These are phyloP conservation scores for Takifugu ocellatus DNA, from an alignment of 2,797 vertebrate genomes.

Conservation along the genomic window DNA sequence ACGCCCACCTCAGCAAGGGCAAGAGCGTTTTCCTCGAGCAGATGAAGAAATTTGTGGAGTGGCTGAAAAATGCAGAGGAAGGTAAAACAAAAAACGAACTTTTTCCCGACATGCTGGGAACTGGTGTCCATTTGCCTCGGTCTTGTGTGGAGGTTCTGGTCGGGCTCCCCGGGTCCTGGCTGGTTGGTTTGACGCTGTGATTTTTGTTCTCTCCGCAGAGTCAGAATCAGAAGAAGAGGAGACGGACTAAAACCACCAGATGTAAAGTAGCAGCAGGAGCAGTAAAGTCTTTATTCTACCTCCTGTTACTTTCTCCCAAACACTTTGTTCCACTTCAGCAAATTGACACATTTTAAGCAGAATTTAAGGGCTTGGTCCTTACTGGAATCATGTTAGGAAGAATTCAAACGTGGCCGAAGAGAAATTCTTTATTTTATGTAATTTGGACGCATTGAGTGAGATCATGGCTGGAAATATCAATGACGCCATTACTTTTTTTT, in stretches of 20 bases:
- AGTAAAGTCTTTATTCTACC: constrained; percentile 79
- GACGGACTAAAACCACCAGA: constrained; percentile 82
- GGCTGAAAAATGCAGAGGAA: constrained; percentile 97
- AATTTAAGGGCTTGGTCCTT: constrained; percentile 68
- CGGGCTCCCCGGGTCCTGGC: too few relatives aligned
- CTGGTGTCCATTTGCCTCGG: too few relatives aligned
- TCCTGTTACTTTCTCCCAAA: constrained; percentile 77
- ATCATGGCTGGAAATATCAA: too few relatives aligned
- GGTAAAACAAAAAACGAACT: constrained; percentile 63
- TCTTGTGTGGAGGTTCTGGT: neutral
- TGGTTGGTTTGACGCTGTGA: too few relatives aligned
- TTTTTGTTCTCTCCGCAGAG: constrained; percentile 75
- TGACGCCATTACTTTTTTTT: neutral
- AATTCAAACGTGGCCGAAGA: too few relatives aligned
- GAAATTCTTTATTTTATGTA: constrained; percentile 23
- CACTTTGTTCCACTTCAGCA: constrained; percentile 64
- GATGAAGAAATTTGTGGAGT: constrained; percentile 98
- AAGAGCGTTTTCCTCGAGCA: constrained; percentile 96
- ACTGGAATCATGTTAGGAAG: constrained; percentile 56
- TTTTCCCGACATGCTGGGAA: neutral
- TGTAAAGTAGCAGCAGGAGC: constrained; percentile 78
- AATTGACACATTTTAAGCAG: neutral
- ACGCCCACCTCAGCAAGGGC: constrained; percentile 88
- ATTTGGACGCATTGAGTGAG: constrained; percentile 29
- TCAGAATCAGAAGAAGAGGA: constrained; percentile 96